Evolutionary conservation across 2,888 invertebrate genomes (phyloP), one percentile per base, ranked within the genome.

Genomic region (Stenolophus ochropezus): DNA sequence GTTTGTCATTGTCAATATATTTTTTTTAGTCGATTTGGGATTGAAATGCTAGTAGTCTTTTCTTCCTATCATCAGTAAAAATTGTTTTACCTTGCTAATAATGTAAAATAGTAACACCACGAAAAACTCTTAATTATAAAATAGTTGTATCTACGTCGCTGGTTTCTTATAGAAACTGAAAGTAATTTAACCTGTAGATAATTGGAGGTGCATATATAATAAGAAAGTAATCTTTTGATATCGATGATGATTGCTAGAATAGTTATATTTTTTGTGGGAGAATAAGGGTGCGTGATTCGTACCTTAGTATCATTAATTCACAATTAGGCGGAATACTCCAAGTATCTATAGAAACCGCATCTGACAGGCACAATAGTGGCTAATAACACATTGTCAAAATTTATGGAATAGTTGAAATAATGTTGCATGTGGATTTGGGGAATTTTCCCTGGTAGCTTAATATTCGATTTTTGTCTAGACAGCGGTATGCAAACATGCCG

Each of bases 321-420:
- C 49, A 73, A 73, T 73, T 69, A 69, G 33, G 42, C 69, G 16
- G 33, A 69, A 69, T 69, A 69, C 69, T 69, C 49, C 49, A 73
- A 69, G 14, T 73, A 49, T 18, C 8, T 20, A 49, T 49, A 49
- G 23, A 73, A 73, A 73, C 49, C 65, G 8, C 65, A 69, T 69
- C 56, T 77, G 77, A 77, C 77, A 77, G 77, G n/a, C 25, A 77
- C 77, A 77, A 77, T 77, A 42, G 77, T 33, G 47, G 23, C 8
- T 77, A 77, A 77, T 77, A 61, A 77, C 77, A 77, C 77, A 77
- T 77, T 77, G 77, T 77, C 77, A 77, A 77, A 77, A 61, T 77
- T 77, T 58, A 65, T 77, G 65, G 49, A 77, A 77, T 77, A 77
- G 77, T 77, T 77, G 65, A 49, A 77, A 77, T 77, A 61, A 65